Evolutionary conservation across 2,888 invertebrate genomes (phyloP).

Genomic region (Clusia tigrina): DNA sequence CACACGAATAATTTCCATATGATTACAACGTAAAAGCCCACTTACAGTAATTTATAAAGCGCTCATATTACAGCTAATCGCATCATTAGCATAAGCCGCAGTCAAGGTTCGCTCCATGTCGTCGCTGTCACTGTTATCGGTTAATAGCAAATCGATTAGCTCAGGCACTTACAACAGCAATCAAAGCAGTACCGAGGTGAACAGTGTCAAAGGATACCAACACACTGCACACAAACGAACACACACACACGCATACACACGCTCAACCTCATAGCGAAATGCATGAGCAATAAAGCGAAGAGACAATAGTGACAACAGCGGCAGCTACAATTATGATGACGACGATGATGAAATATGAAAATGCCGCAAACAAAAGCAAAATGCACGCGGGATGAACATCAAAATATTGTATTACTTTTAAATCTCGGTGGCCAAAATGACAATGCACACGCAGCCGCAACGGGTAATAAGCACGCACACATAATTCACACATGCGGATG

Average conservation of each 20-base stretch:
- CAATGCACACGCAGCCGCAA: neutral
- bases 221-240: too few species aligned
- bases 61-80: neutral
- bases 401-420: constrained; percentile 8
- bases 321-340: constrained; percentile 3
- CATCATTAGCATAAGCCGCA: neutral
- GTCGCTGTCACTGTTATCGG: constrained; percentile 9
- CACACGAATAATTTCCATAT: too few species aligned
- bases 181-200: neutral
- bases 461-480: neutral
- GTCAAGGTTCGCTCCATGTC: constrained; percentile 1
- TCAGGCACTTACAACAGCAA: constrained; percentile 14
- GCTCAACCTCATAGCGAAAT: too few species aligned
- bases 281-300: too few species aligned
- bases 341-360: constrained; percentile 1
- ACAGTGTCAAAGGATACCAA: too few species aligned
- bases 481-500: constrained; percentile 1
- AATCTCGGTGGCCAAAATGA: neutral
- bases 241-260: too few species aligned
- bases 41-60: too few species aligned
- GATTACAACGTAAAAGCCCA: too few species aligned
- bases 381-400: neutral
- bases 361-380: constrained; percentile 2
- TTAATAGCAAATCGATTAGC: constrained; percentile 27
- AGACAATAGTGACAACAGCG: too few species aligned